A percentile compares a stretch with the other conserved stretches of the same genome.
These are phyloP conservation scores for Poicephalus meyeri DNA, from an alignment of 2,113 vertebrate species.

Conservation along the genomic window DNA sequence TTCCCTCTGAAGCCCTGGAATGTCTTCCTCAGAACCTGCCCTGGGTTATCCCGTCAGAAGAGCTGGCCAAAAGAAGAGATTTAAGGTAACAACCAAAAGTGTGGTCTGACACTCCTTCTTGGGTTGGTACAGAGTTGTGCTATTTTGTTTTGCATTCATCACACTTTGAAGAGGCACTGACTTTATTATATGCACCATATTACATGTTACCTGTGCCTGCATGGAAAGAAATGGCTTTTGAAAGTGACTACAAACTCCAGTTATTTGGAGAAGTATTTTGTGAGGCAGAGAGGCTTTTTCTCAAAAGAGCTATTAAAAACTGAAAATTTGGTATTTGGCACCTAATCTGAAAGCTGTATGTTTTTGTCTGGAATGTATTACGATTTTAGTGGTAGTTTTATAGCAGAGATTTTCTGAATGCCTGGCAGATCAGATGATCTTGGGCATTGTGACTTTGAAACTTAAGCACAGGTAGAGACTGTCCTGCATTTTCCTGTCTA, in stretches of 20 bases:
- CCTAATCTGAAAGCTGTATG: constrained; percentile 73
- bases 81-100: constrained; percentile 78
- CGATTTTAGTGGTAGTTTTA: constrained; percentile 73
- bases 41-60: constrained; percentile 86
- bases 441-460: constrained; percentile 1
- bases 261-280: background rate
- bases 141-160: background rate
- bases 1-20: constrained; percentile 83
- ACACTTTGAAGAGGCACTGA: background rate
- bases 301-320: constrained; percentile 42
- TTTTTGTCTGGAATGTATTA: constrained; percentile 70
- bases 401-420: constrained; percentile 73
- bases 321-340: constrained; percentile 15
- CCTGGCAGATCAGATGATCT: constrained; percentile 26
- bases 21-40: constrained; percentile 88
- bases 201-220: background rate
- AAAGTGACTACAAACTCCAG: background rate
- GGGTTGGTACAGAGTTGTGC: background rate
- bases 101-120: background rate
- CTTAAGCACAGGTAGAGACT: background rate
- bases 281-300: constrained; percentile 18
- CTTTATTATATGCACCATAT: background rate
- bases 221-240: background rate
- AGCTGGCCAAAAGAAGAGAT: constrained; percentile 85
- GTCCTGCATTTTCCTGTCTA: constrained; percentile 1